phyloP scores from a whole-genome alignment of 2,797 vertebrate species.

The Crocidura indochinensis region DNA sequence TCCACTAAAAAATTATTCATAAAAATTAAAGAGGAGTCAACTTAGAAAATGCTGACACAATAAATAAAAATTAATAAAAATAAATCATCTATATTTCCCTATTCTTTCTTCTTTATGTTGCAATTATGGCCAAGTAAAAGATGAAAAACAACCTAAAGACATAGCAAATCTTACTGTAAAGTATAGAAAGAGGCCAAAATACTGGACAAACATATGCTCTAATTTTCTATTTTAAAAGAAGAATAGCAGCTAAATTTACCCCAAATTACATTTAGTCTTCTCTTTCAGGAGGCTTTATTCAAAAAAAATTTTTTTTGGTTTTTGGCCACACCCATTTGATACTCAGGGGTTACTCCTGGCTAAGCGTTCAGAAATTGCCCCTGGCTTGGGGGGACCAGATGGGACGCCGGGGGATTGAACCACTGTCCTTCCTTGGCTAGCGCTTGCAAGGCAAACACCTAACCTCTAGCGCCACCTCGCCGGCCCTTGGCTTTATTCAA shows the following conservation, averaged over 20 bases:
- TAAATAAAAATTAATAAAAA: conserved; percentile 22
- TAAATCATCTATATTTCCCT: not conserved
- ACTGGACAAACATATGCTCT: conserved; percentile 33
- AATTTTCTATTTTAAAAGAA: conserved; percentile 41
- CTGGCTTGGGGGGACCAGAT: too few relatives aligned
- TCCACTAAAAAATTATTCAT: not conserved
- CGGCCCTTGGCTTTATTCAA: conserved; percentile 66
- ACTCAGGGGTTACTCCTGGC: too few relatives aligned
- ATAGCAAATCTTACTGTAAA: too few relatives aligned
- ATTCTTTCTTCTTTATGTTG: not conserved
- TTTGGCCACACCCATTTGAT: too few relatives aligned
- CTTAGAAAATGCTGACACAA: conserved; percentile 40
- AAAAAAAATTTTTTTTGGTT: too few relatives aligned
- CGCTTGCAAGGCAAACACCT: too few relatives aligned
- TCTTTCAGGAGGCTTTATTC: conserved; percentile 49
- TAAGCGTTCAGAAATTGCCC: too few relatives aligned
- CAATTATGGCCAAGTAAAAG: not conserved
- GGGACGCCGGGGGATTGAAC: too few relatives aligned
- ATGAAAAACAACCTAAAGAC: too few relatives aligned
- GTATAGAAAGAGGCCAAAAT: not conserved
- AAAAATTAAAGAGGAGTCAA: not conserved
- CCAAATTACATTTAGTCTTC: conserved; percentile 61
- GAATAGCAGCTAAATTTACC: conserved; percentile 34
- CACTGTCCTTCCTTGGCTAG: too few relatives aligned
- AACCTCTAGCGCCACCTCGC: too few relatives aligned